Percentiles rank a stretch among this genome's conserved stretches.
Conservation (phyloP, 2,797 vertebrate species). For the Molossus alvarezi region DNA sequence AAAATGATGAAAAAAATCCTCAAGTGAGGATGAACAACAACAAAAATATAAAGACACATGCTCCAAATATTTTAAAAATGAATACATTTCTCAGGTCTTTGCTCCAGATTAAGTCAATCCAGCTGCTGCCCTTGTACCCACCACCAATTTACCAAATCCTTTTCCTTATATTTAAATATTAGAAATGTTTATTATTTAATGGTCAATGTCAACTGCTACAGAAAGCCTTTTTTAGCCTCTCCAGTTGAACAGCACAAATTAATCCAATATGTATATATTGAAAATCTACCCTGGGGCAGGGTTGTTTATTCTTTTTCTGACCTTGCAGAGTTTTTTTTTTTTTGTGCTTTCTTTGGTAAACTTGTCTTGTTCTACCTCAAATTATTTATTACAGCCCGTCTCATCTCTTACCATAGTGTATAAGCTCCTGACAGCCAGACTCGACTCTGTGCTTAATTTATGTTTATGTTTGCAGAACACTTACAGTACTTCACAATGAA, state of each 20-base stretch:
- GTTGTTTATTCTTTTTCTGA: no score
- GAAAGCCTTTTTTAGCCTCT: neutral
- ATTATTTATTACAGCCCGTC: no score
- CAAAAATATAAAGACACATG: neutral
- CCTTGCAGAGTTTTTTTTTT: no score
- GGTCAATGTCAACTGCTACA: neutral
- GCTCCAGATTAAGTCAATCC: neutral
- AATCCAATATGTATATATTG: neutral
- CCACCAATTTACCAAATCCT: constrained; percentile 17
- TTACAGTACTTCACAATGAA: constrained; percentile 8
- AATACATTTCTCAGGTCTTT: constrained; percentile 8
- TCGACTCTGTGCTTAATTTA: no score
- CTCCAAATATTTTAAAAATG: constrained; percentile 29
- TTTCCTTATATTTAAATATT: constrained; percentile 44
- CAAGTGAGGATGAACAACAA: no score
- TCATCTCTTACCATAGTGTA: no score
- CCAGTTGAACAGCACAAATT: neutral
- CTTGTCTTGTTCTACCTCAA: no score
- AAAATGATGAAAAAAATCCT: no score
- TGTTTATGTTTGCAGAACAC: no score
- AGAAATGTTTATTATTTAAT: neutral
- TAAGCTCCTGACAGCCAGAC: no score
- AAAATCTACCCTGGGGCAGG: neutral
- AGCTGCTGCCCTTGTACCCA: neutral
- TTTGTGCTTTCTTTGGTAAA: no score